phyloP scores from a whole-genome alignment of 2,113 vertebrate genomes.

The Clarias batrachus region DNA sequence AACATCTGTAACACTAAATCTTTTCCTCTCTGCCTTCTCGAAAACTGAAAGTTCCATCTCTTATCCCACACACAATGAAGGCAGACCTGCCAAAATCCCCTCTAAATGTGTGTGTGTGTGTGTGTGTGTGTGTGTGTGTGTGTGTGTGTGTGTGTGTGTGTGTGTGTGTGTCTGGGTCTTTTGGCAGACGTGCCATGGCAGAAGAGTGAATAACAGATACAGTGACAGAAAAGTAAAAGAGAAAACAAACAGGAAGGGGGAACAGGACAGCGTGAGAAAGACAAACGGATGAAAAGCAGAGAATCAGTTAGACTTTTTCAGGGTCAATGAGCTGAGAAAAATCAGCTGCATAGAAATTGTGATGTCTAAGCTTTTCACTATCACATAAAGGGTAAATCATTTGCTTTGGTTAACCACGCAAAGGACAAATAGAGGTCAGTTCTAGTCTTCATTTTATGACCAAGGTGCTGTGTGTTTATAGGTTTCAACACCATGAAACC shows the following conservation, averaged over 20 bases:
- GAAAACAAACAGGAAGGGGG: conserved; percentile 11
- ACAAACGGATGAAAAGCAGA: conserved; percentile 8
- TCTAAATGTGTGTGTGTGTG: neutral
- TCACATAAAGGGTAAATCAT: conserved; percentile 25
- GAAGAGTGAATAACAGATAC: conserved; percentile 22
- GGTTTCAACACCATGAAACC: neutral
- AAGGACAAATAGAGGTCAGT: conserved; percentile 29
- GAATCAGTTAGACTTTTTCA: neutral
- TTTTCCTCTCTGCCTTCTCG: conserved; percentile 28
- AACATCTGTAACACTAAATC: conserved; percentile 54
- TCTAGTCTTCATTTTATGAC: neutral
- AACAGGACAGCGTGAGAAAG: conserved; percentile 40
- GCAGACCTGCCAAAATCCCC: conserved; percentile 47
- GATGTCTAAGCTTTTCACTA: conserved; percentile 1
- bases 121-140: neutral
- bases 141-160: neutral
- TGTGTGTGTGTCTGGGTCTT: neutral
- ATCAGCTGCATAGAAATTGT: conserved; percentile 27
- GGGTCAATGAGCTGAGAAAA: conserved; percentile 20
- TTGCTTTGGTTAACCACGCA: conserved; percentile 42
- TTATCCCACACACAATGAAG: conserved; percentile 20
- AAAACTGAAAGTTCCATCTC: conserved; percentile 18
- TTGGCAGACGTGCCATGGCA: neutral
- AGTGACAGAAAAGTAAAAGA: conserved; percentile 4
- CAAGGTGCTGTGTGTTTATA: neutral